Conservation (phyloP, 2,797 vertebrate genomes). For the Choloepus didactylus region DNA sequence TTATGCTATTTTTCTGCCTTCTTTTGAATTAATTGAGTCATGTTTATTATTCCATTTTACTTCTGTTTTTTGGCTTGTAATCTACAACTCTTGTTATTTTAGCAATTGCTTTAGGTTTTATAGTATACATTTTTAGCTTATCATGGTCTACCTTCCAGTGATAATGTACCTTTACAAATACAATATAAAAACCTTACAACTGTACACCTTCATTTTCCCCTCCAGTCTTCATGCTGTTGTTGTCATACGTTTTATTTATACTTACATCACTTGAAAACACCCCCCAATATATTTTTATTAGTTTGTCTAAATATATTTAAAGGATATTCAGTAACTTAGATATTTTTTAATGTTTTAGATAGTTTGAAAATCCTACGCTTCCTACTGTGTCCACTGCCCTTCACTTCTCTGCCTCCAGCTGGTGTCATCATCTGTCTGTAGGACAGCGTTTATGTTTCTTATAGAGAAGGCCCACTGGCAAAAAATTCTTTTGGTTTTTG, state of each 20-base stretch:
- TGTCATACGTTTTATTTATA: neutral
- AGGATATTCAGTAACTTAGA: neutral
- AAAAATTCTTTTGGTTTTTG: neutral
- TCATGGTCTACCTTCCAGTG: too few relatives aligned
- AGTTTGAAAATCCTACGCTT: too few relatives aligned
- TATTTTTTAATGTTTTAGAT: neutral
- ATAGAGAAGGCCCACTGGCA: too few relatives aligned
- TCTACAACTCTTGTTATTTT: neutral
- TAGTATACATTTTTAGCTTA: too few relatives aligned
- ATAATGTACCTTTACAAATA: too few relatives aligned
- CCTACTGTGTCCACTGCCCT: fast-evolving
- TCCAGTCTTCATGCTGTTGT: neutral
- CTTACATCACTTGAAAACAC: neutral
- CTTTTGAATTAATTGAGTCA: neutral
- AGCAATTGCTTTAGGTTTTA: neutral
- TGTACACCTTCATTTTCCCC: fast-evolving
- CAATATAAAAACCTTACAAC: fast-evolving
- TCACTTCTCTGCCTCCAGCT: fast-evolving
- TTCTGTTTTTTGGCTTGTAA: neutral
- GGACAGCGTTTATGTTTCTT: too few relatives aligned
- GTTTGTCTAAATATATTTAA: neutral
- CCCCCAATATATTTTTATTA: neutral
- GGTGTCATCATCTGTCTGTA: fast-evolving
- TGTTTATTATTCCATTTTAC: neutral
- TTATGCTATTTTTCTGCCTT: neutral